These are phyloP conservation scores for Drosophila sordidula DNA, from an alignment of 2,888 invertebrate species.

Conservation along the genomic window DNA sequence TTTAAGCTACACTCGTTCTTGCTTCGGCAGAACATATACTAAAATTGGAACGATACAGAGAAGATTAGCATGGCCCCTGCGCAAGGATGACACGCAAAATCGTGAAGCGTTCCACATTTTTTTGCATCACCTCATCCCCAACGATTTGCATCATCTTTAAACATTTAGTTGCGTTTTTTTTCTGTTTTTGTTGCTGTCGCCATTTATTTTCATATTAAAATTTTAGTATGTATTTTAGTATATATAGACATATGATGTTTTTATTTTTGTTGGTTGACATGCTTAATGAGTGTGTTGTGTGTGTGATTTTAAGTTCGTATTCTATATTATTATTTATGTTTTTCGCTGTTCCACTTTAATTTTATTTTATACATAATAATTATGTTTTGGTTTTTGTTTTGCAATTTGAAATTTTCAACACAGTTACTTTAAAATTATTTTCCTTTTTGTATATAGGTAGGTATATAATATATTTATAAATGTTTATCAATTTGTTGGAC, in stretches of 20 bases:
- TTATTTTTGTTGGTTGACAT: slow-evolving; percentile 49
- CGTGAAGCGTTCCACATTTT: slow-evolving; percentile 90
- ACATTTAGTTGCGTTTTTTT: background rate
- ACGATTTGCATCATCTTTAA: background rate
- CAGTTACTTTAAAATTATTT: slow-evolving; percentile 58
- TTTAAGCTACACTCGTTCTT: slow-evolving; percentile 85
- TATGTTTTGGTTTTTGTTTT: slow-evolving; percentile 53
- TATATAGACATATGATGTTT: slow-evolving; percentile 41
- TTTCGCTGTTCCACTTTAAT: slow-evolving; percentile 37
- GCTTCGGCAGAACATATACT: slow-evolving; percentile 93
- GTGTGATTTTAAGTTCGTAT: slow-evolving; percentile 33
- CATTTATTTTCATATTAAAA: slow-evolving; percentile 63
- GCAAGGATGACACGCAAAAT: slow-evolving; percentile 97
- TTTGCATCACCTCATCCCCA: slow-evolving; percentile 55
- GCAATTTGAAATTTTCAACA: slow-evolving; percentile 81
- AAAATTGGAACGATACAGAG: slow-evolving; percentile 97
- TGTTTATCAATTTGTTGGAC: slow-evolving; percentile 49
- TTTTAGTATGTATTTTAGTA: slow-evolving; percentile 58
- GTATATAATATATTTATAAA: slow-evolving; percentile 30
- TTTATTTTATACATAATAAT: slow-evolving; percentile 65
- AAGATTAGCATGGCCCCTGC: slow-evolving; percentile 97
- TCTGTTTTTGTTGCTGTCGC: slow-evolving; percentile 51
- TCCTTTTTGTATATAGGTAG: slow-evolving; percentile 14
- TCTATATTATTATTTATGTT: slow-evolving; percentile 26
- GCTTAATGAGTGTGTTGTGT: slow-evolving; percentile 30